Evolutionary conservation across 2,113 vertebrate species (phyloP).

Genomic region (Aepyceros melampus): DNA sequence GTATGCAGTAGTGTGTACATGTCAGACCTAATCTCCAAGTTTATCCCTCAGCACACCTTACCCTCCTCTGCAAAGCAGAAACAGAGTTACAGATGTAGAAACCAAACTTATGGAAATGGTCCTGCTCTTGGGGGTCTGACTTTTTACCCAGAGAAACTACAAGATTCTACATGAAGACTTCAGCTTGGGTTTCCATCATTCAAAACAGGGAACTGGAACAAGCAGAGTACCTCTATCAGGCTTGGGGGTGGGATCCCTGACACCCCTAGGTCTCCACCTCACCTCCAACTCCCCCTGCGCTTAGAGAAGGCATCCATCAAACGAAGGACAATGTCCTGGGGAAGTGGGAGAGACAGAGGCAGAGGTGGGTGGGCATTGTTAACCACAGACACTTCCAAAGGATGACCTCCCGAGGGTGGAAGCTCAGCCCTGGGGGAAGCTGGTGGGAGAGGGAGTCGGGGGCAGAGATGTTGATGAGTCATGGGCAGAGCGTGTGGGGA

Average conservation of each 20-base stretch:
- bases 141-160: neutral
- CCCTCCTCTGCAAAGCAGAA: neutral
- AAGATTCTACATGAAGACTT: neutral
- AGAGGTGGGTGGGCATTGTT: neutral
- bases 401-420: too few species aligned
- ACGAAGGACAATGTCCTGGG: fast-evolving
- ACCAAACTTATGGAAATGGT: neutral
- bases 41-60: neutral
- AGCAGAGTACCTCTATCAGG: fast-evolving
- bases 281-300: fast-evolving
- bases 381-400: neutral
- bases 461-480: neutral
- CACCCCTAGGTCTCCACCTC: neutral
- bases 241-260: neutral
- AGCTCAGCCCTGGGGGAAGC: neutral
- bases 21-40: neutral
- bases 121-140: neutral
- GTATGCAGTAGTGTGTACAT: neutral
- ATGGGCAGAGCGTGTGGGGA: fast-evolving
- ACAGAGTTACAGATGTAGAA: neutral
- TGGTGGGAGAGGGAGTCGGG: too few species aligned
- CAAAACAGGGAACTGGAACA: neutral
- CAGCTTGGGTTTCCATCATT: neutral
- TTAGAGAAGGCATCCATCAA: neutral
- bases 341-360: neutral